Base-by-base conservation (phyloP, 2,888 invertebrate genomes). In the Trichopria drosophilae region DNA sequence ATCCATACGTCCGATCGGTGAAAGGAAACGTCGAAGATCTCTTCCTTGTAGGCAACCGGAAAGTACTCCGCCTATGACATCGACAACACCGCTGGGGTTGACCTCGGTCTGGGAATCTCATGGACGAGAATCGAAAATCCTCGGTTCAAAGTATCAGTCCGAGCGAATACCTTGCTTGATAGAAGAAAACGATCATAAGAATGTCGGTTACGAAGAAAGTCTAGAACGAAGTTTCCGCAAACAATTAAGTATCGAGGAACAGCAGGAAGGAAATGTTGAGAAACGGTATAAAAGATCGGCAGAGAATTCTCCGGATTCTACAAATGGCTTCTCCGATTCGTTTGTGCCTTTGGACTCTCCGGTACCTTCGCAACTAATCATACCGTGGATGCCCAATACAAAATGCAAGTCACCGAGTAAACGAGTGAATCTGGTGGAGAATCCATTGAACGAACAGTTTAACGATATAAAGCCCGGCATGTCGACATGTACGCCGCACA, bases 1-100 rank as follows among this genome's bases (percentile, higher is more conserved):
- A 35, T 62, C 76, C 68, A 26, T 71, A 34, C 57, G 72, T 48
- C 61, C 69, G 4, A 69, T 67, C 54, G 69, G 69, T 22, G 76
- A 73, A 46, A 62, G 71, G 24, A 76, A 73, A 52, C 69, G 73
- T 29, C 70, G 73, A 0, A 67, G 75, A 40, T 75, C 73, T 3
- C 55, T 74, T 28, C 73, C 73, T 7, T 71, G 72, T 41, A 68
- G 71, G 19, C 71, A 73, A 0, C 54, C 64, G 2, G 78, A 75
- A 9, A 65, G n/a, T n/a, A n/a, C n/a, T n/a, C 68, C 3, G 16
- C 12, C 34, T 69, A 67, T 58, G 16, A 15, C 13, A 39, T n/a
- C 19, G 34, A 10, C 29, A 24, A 12, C 22, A 31, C 2, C 9
- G 5, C 13, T 22, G 7, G 13, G 32, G 19, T 26, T 41, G 20